Conservation (phyloP, 2,113 vertebrate species). For the Pogona vitticeps region DNA sequence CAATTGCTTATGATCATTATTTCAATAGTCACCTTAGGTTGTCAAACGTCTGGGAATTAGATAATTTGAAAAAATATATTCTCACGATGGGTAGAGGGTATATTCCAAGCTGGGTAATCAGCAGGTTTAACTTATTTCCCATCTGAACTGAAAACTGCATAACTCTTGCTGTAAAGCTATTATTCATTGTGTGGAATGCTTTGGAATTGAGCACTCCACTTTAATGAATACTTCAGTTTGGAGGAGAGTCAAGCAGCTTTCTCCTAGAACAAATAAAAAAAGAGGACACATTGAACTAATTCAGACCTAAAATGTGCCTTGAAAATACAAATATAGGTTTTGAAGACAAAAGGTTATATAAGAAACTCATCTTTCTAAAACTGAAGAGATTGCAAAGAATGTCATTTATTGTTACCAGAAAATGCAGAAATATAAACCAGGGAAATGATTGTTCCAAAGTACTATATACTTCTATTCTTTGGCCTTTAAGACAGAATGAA, state of each 20-base stretch:
- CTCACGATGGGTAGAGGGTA: not conserved
- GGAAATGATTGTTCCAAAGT: conserved; percentile 61
- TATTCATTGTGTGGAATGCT: conserved; percentile 30
- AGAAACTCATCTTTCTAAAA: conserved; percentile 67
- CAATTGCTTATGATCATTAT: not conserved
- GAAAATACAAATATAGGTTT: conserved; percentile 63
- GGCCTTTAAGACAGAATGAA: conserved; percentile 61
- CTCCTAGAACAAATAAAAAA: conserved; percentile 38
- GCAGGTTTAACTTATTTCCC: conserved; percentile 43
- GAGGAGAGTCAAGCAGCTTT: conserved; percentile 41
- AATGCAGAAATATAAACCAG: conserved; percentile 66
- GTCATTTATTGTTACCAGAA: conserved; percentile 68
- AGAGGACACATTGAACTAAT: conserved; percentile 66
- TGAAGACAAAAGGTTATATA: conserved; percentile 69
- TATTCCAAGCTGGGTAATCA: conserved; percentile 30
- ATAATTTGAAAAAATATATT: not conserved
- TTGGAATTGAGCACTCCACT: conserved; percentile 60
- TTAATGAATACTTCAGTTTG: conserved; percentile 52
- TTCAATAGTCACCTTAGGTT: not conserved
- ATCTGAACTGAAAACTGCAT: conserved; percentile 47
- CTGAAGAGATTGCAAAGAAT: conserved; percentile 68
- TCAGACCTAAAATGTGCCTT: conserved; percentile 25
- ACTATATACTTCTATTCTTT: conserved; percentile 66
- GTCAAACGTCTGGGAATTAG: not conserved
- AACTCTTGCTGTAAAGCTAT: conserved; percentile 23